Evolutionary conservation across 2,113 vertebrate genomes (phyloP), one percentile per base, ranked within the genome.

Genomic region (Anoplopoma fimbria): DNA sequence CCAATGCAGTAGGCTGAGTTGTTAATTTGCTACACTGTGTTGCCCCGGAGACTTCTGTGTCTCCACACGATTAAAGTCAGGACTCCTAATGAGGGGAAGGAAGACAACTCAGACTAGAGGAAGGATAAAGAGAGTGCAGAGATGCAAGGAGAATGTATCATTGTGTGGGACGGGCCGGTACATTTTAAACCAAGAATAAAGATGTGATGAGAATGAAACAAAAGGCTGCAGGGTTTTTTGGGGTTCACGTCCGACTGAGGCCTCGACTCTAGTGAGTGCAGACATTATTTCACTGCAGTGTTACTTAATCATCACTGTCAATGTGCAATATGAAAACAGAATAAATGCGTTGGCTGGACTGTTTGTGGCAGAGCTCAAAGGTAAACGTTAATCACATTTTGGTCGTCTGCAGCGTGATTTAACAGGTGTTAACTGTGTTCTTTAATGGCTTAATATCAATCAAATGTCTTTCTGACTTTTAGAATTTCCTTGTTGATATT

Each of bases 391-490:
- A 84, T 86, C 67, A 63, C 36, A 72, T 17, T 0, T 27, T 58
- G 83, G 70, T 83, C 84, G 72, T 68, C 83, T 73, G 58, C 61
- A 70, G 57, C 6, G 69, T 72, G 84, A 85, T 85, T 81, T 62
- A 81, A 61, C 73, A 49, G 80, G 83, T 40, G 77, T 88, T 86
- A 63, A 84, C 55, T 38, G 34, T 19, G 79, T 85, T 87, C 81
- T 73, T 68, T 25, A 17, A 1, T 68, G 81, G 31, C 14, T 82
- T 64, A 86, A 81, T 76, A 77, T 77, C 21, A 55, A 69, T 25
- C 64, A 71, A 77, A 27, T 14, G 58, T 78, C 33, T 51, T 57
- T 34, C 47, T 9, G 13, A 47, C 65, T 79, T 42, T 4, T 69
- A 75, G 53, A 25, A 42, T 62, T 55, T 49, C 51, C 36, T 53